Evolutionary conservation across 2,113 vertebrate species (phyloP), one percentile per base, ranked within the genome.

Genomic region (Patagioenas fasciata): DNA sequence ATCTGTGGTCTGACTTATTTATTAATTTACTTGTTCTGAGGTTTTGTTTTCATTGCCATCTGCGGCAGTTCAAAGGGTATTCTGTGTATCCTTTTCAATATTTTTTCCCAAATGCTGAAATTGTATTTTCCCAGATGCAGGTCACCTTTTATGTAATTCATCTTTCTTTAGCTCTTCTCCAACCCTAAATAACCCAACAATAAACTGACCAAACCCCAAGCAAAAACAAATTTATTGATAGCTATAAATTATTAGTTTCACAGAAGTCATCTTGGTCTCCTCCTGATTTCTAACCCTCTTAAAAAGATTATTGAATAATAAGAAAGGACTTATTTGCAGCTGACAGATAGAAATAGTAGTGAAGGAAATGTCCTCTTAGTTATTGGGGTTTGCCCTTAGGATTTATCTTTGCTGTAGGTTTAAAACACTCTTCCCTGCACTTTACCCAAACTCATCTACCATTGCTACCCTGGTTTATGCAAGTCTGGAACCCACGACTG

Each of bases 71-170:
- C 79, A 64, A 92, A 87, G 74, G 65, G 44, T 84, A 47, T 31
- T 93, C 65, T 81, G 11, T 60, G 58, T 71, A 77, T 80, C 61
- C n/a, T 62, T 80, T 36, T 66, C 79, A 88, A 50, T 32, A 75
- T n/a, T 70, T 96, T 91, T 89, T 87, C 86, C 78, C 85, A 72
- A 78, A 93, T 97, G 85, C 81, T 91, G 72, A 96, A 96, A 91
- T 42, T 72, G 40, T 77, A 53, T 77, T 85, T 91, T 84, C 13
- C 40, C 10, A 17, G 53, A 26, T 62, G 34, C 29, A 28, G 51
- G 72, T 87, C 44, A 77, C 47, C n/a, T 72, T 60, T 38, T 13
- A 20, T 47, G 47, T 67, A 31, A 7, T 57, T 78, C 64, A 53
- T n/a, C n/a, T 72, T 81, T 47, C 36, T 62, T 57, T 48, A 64